phyloP scores from a whole-genome alignment of 2,113 vertebrate species.

The Chionodraco myersi region DNA sequence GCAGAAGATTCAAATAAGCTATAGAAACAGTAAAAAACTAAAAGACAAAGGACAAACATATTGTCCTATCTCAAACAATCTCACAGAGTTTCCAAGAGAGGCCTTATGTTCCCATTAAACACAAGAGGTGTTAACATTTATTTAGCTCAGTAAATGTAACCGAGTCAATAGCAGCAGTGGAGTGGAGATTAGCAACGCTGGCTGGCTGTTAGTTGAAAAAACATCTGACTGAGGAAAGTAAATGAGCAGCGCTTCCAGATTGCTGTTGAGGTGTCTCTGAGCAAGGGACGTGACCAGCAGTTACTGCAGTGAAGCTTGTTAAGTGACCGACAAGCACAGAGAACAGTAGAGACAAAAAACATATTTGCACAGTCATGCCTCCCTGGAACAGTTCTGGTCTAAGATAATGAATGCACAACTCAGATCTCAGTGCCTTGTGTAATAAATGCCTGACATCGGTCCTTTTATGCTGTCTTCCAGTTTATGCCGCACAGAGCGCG shows the following conservation, averaged over 20 bases:
- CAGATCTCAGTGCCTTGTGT: not conserved
- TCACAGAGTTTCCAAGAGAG: conserved; percentile 27
- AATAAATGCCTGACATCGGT: conserved; percentile 6
- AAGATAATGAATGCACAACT: conserved; percentile 14
- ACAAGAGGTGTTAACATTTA: conserved; percentile 58
- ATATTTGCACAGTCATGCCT: not conserved
- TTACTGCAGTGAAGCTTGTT: not conserved
- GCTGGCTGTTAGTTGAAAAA: conserved; percentile 37
- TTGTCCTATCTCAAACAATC: conserved; percentile 46
- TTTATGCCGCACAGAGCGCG: conserved; percentile 93
- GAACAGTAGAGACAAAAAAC: not conserved
- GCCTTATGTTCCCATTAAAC: conserved; percentile 47
- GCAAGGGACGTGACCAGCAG: not conserved
- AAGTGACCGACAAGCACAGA: not conserved
- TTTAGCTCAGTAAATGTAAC: conserved; percentile 63
- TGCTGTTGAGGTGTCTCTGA: conserved; percentile 2
- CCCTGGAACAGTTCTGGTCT: conserved; percentile 1
- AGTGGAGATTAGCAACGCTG: conserved; percentile 50
- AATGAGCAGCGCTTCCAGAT: not conserved
- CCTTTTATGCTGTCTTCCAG: conserved; percentile 80
- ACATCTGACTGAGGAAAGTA: conserved; percentile 24
- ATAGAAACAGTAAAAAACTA: not conserved
- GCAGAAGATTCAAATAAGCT: not conserved
- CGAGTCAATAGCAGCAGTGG: conserved; percentile 54
- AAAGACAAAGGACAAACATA: conserved; percentile 39